Conservation (phyloP, 2,888 invertebrate species). For the Cyclophora punctaria region DNA sequence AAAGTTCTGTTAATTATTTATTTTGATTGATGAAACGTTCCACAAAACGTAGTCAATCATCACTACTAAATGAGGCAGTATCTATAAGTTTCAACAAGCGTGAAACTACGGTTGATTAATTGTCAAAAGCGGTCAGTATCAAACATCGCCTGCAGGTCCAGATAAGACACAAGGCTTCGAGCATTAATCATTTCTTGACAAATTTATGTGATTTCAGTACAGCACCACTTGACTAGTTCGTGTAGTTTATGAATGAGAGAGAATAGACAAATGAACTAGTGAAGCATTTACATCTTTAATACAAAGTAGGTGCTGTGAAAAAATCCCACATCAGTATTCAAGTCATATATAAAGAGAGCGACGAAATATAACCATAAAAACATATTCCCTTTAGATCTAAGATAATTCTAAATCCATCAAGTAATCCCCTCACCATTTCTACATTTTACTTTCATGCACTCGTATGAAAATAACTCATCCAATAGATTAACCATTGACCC, state of each 20-base stretch:
- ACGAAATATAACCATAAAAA: no score
- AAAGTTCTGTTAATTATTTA: no score
- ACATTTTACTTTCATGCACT: conserved; percentile 10
- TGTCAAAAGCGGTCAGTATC: conserved; percentile 10
- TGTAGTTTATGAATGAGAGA: no score
- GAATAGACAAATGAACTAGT: no score
- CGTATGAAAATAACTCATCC: conserved; percentile 13
- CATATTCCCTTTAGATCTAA: no score
- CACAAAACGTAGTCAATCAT: no score
- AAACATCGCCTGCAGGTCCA: conserved; percentile 28
- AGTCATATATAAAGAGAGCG: no score
- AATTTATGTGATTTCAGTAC: conserved; percentile 43
- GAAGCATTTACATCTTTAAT: no score
- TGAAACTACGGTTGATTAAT: conserved; percentile 25
- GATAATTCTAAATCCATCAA: not conserved
- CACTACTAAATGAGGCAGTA: no score
- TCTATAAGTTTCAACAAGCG: not conserved
- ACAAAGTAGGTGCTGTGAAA: no score
- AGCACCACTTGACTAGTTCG: conserved; percentile 1
- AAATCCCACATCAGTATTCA: no score
- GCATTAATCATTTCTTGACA: conserved; percentile 46
- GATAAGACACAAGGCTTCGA: conserved; percentile 34
- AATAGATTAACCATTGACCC: conserved; percentile 20
- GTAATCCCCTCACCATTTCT: conserved; percentile 5
- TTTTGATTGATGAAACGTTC: no score